phyloP scores from a whole-genome alignment of 1,140 invertebrate species.

The Drosophila gunungcola region DNA sequence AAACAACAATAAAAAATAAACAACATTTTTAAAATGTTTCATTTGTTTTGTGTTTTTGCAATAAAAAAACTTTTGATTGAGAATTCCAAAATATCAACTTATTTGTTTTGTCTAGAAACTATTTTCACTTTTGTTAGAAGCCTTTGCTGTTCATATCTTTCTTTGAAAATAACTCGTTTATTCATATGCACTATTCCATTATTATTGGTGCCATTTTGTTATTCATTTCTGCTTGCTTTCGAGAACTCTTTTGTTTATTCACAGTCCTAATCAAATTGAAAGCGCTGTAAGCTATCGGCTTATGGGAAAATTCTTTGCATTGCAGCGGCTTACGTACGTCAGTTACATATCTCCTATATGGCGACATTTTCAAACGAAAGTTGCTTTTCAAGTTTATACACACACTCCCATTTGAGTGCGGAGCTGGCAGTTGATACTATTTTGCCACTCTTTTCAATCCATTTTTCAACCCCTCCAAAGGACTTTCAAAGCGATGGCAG shows the following conservation, averaged over 20 bases:
- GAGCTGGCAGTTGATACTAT: constrained; percentile 33
- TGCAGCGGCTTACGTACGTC: constrained; percentile 39
- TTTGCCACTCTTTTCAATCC: constrained; percentile 16
- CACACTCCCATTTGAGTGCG: constrained; percentile 10
- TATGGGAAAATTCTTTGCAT: constrained; percentile 37
- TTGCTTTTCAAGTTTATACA: constrained; percentile 46
- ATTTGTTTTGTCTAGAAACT: neutral
- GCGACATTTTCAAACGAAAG: constrained; percentile 58
- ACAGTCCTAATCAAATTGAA: constrained; percentile 26
- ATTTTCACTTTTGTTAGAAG: neutral
- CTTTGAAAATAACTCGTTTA: neutral
- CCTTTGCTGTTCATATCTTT: neutral
- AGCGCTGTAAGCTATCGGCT: constrained; percentile 28
- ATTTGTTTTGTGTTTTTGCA: neutral
- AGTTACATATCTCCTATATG: constrained; percentile 29
- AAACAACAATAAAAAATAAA: too few relatives aligned
- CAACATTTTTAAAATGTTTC: too few relatives aligned
- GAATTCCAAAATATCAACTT: neutral
- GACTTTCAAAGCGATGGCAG: constrained; percentile 6
- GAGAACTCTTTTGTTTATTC: constrained; percentile 6
- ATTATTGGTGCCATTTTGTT: neutral
- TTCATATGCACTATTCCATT: neutral
- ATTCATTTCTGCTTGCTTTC: constrained; percentile 1
- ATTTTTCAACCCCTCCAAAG: constrained; percentile 9
- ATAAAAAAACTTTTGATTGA: neutral